A percentile compares a stretch with the other conserved stretches of the same genome.
Evolutionary conservation across 2,797 vertebrate species (phyloP).

Genomic region (Chaunax sp.): DNA sequence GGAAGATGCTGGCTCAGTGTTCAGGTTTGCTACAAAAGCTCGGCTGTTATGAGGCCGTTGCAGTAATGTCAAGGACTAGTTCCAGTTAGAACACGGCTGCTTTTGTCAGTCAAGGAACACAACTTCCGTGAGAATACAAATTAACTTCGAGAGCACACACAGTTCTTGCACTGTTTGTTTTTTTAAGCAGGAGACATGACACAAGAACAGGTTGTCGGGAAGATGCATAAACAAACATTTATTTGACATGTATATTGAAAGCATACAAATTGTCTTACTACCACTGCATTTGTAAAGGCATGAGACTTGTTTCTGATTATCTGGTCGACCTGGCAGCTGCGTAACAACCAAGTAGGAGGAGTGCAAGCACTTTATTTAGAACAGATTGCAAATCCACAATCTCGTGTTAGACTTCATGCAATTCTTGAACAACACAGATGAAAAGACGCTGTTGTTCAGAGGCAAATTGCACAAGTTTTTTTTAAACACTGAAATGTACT

Average conservation of each 20-base stretch:
- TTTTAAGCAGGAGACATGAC: no score
- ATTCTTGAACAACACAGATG: neutral
- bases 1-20: slow-evolving; percentile 5
- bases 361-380: slow-evolving; percentile 12
- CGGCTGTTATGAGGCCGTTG: no score
- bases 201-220: no score
- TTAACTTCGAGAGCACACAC: no score
- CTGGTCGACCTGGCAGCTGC: slow-evolving; percentile 20
- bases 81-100: no score
- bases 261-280: neutral
- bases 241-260: neutral
- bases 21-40: no score
- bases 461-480: neutral
- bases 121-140: no score
- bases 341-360: neutral
- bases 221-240: neutral
- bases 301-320: slow-evolving; percentile 22
- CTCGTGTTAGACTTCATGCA: no score
- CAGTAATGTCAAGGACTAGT: no score
- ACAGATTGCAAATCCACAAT: no score
- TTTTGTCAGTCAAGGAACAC: no score
- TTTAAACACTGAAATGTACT: neutral
- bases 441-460: neutral
- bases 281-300: neutral
- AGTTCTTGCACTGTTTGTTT: no score